phyloP scores from a whole-genome alignment of 2,797 vertebrate species.

The Selene dorsalis region DNA sequence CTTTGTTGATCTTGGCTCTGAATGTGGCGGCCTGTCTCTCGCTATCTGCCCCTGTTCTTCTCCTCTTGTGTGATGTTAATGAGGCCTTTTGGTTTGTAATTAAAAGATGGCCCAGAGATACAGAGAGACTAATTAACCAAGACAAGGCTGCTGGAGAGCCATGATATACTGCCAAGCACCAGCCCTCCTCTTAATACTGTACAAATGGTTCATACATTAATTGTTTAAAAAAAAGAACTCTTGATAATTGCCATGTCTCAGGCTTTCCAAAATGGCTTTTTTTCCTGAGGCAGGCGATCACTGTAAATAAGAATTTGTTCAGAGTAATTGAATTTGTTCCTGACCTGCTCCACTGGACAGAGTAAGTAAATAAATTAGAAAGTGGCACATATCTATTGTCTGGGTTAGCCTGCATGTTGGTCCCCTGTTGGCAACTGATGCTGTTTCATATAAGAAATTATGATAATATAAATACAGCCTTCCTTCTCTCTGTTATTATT shows the following conservation, averaged over 20 bases:
- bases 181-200: conserved; percentile 61
- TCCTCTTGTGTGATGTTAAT: conserved; percentile 81
- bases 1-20: conserved; percentile 70
- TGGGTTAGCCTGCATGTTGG: background rate
- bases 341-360: conserved; percentile 44
- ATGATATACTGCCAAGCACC: conserved; percentile 72
- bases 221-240: conserved; percentile 24
- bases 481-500: background rate
- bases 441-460: background rate
- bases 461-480: background rate
- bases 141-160: conserved; percentile 73
- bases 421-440: background rate
- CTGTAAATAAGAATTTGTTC: conserved; percentile 66
- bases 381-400: conserved; percentile 35
- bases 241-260: conserved; percentile 38
- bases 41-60: conserved; percentile 64
- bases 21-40: conserved; percentile 58
- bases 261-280: conserved; percentile 39
- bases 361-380: conserved; percentile 57
- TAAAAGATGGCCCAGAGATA: conserved; percentile 83
- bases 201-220: conserved; percentile 60
- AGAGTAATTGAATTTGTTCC: conserved; percentile 54
- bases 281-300: conserved; percentile 15
- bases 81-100: conserved; percentile 82
- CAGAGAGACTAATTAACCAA: conserved; percentile 81